phyloP scores from a whole-genome alignment of 2,113 vertebrate species.

The Tamias sibiricus region DNA sequence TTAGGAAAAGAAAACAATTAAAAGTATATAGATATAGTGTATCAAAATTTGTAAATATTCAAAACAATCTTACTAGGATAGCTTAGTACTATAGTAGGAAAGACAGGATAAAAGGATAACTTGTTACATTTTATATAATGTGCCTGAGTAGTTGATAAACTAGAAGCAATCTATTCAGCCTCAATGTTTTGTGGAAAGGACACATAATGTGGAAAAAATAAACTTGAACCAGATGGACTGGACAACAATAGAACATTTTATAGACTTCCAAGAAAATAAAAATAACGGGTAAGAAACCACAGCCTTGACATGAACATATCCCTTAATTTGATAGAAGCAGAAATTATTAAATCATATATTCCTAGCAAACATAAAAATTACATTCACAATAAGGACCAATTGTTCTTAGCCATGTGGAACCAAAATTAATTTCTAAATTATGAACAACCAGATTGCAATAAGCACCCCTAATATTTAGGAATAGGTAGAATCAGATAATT shows the following conservation, averaged over 20 bases:
- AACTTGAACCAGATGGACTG: conserved; percentile 54
- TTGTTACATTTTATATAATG: neutral
- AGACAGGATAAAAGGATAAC: neutral
- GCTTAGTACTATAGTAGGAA: neutral
- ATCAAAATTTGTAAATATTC: neutral
- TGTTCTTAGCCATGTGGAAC: conserved; percentile 69
- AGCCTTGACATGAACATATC: conserved; percentile 45
- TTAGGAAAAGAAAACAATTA: neutral
- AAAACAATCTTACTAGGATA: neutral
- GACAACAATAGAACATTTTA: conserved; percentile 45
- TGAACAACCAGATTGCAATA: conserved; percentile 55
- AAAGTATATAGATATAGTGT: neutral
- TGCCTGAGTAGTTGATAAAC: neutral
- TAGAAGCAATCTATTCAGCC: neutral
- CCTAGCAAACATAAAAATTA: conserved; percentile 29
- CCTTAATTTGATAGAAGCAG: conserved; percentile 17
- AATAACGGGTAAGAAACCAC: conserved; percentile 12
- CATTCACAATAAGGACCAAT: conserved; percentile 29
- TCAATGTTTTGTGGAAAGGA: conserved; percentile 62
- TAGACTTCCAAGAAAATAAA: conserved; percentile 60
- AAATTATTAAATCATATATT: neutral
- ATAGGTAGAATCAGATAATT: conserved; percentile 28
- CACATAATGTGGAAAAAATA: conserved; percentile 37
- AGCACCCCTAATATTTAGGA: conserved; percentile 51
- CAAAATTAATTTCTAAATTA: conserved; percentile 73